These are phyloP conservation scores for Venturia canescens DNA, from an alignment of 1,140 invertebrate genomes.

Conservation along the genomic window DNA sequence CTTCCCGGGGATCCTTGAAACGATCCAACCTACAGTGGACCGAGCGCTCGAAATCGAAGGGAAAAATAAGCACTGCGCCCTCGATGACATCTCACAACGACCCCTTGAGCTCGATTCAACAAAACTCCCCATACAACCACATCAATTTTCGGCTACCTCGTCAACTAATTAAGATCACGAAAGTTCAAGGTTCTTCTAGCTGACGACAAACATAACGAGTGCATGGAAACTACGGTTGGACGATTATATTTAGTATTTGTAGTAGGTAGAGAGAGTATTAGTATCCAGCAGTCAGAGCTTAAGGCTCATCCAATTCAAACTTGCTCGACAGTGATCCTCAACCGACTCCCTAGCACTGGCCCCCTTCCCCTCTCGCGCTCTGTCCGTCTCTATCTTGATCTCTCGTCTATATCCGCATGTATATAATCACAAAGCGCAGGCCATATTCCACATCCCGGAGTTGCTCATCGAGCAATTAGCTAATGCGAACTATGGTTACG, in stretches of 20 bases:
- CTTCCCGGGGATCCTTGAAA: too few relatives aligned
- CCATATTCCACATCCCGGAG: slow-evolving; percentile 5
- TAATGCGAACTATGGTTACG: slow-evolving; percentile 50
- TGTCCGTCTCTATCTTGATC: slow-evolving; percentile 11
- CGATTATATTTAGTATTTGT: background rate
- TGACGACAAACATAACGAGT: slow-evolving; percentile 31
- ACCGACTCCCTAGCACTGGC: background rate
- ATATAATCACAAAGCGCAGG: slow-evolving; percentile 6
- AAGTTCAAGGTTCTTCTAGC: background rate
- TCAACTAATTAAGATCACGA: slow-evolving; percentile 51
- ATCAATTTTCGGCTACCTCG: slow-evolving; percentile 44
- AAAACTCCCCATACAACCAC: slow-evolving; percentile 45
- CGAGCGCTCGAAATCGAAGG: too few relatives aligned
- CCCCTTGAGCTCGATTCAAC: background rate
- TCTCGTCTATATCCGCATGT: slow-evolving; percentile 4
- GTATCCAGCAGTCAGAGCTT: slow-evolving; percentile 34
- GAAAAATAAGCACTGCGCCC: too few relatives aligned
- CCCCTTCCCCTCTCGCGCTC: background rate
- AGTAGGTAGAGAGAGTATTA: background rate
- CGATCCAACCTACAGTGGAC: too few relatives aligned
- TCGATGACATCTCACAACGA: background rate
- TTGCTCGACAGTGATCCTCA: slow-evolving; percentile 28
- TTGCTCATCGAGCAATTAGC: slow-evolving; percentile 51
- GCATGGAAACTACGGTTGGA: background rate
- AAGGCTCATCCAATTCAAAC: slow-evolving; percentile 52